Percentiles rank a stretch among this genome's conserved stretches.
phyloP scores from a whole-genome alignment of 2,888 invertebrate species.

The Nasonia oneida region DNA sequence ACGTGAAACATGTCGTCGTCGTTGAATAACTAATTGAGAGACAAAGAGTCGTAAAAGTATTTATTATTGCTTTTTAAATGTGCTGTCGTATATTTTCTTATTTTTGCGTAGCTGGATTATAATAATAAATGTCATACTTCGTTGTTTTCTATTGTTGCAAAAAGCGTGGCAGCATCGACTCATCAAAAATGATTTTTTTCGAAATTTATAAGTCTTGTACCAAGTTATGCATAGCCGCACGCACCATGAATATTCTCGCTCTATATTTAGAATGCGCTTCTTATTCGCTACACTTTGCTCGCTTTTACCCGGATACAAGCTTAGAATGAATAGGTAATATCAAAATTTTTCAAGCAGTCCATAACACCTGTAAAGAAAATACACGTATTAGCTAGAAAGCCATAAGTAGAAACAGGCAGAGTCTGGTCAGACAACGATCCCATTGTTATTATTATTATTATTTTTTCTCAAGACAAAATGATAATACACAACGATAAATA shows the following conservation, averaged over 20 bases:
- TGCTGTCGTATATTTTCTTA: neutral
- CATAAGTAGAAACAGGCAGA: neutral
- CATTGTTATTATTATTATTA: too few species aligned
- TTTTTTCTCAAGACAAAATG: too few species aligned
- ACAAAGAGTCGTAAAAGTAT: constrained; percentile 2
- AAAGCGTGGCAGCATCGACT: neutral
- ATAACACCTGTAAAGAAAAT: neutral
- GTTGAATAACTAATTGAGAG: constrained; percentile 2
- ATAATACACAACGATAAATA: neutral
- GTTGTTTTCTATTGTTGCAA: neutral
- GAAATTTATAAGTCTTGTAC: neutral
- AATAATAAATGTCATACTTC: neutral
- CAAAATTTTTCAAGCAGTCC: neutral
- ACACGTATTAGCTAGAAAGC: too few species aligned
- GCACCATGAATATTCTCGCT: neutral
- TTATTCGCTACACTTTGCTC: neutral
- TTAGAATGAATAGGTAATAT: neutral
- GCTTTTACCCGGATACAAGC: neutral
- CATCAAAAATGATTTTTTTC: neutral
- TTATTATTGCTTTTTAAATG: neutral
- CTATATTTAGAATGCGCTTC: neutral
- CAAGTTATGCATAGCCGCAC: neutral
- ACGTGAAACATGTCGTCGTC: neutral
- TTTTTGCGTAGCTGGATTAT: too few species aligned
- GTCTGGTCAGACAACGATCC: neutral